Evolutionary conservation across 2,797 vertebrate genomes (phyloP), one percentile per base, ranked within the genome.

Genomic region (Micrastur ruficollis): DNA sequence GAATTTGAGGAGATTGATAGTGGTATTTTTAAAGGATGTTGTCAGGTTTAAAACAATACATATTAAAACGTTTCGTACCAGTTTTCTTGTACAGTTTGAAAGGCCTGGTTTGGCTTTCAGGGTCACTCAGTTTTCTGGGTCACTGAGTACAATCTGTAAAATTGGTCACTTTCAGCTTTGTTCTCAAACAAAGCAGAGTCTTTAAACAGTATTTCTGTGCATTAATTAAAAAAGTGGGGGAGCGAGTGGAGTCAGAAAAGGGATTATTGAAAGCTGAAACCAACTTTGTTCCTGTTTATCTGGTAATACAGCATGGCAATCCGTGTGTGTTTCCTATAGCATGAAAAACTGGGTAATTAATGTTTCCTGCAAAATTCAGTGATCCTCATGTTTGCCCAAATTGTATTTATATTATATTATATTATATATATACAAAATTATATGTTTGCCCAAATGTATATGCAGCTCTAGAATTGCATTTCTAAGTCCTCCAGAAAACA

Each of bases 261-360:
- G 6, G n/a, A 49, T 58, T 42, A 58, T 49, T 14, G 3, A 7
- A 91, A 52, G 29, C 0, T 75, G 20, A 75, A 86, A 47, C 8
- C 63, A 62, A 3, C 10, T 89, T 76, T 56, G 15, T n/a, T 91
- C 9, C 8, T 29, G 2, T 86, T 68, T 53, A 31, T 59, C 8
- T 76, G 20, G 9, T 36, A 67, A 34, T 55, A 52, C 5, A n/a
- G 7, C 20, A 11, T 50, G 42, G 31, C 40, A 38, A 22, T 42
- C 34, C 0, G 0, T 26, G 2, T 44, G 11, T 79, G 19, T 68
- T 89, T 78, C 61, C 56, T 78, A 2, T 36, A 20, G 50, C 52
- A 59, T 44, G 42, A 66, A 53, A 85, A 68, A 49, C 9, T 3
- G 32, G 63, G 23, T 76, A 23, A 40, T 34, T 49, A 66, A 13